Base-by-base conservation (phyloP, 1,140 invertebrate species). In the Stegodyphus mimosarum region DNA sequence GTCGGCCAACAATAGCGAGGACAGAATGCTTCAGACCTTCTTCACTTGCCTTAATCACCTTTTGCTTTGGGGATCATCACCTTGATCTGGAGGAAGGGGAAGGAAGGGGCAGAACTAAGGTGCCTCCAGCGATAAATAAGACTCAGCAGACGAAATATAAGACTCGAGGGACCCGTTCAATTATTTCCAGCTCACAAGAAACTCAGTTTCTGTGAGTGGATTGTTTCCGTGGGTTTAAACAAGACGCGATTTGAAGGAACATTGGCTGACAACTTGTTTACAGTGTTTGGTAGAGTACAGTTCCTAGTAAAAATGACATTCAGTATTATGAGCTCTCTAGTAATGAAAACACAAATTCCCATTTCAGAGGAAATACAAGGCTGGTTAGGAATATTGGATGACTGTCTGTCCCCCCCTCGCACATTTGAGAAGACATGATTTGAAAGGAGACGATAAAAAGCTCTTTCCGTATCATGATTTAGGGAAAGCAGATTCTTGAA, bases 71-170 rank as follows among this genome's bases (percentile, higher is more conserved):
- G 69, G 78, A 81, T 72, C 78, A 72, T 81, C 78, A 81, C 66
- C 78, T 69, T 33, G 33, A 33, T 33, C 33, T 33, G 33, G 33
- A 60, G 52, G 49, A 64, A 17, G 69, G 50, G 17, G 17, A 17
- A 2, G n/a, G 69, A 10, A 50, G 48, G 50, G 80, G 55, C n/a
- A 33, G 18, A 72, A 48, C 15, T 17, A 67, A 74, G 80, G 80
- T 83, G 80, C 80, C 80, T 83, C 51, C 67, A 72, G 78, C 64
- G 53, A 80, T 80, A 80, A 80, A 80, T 80, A 80, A 80, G 78
- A 79, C 78, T 80, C 80, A 66, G 80, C 71, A 83, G 80, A 83
- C 80, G 63, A 83, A 74, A 83, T 83, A 83, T 73, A 73, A 83
- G 80, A 74, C 80, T 50, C 80, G 33, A 48, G 80, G 60, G 80